Conservation (phyloP, 2,888 invertebrate genomes). For the Molorchus minor region DNA sequence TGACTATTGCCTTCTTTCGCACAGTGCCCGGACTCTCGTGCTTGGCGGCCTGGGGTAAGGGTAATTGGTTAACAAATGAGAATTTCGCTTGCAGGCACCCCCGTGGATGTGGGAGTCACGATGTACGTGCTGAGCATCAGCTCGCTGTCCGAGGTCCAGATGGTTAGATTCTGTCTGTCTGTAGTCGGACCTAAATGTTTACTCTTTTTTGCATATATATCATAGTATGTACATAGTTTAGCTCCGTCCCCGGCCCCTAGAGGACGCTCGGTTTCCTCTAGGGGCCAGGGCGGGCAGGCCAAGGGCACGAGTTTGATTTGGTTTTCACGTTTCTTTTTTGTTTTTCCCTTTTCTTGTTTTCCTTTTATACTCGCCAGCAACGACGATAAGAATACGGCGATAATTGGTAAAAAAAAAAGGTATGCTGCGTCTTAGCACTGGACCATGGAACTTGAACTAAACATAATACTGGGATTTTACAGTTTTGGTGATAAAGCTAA, state of each 20-base stretch:
- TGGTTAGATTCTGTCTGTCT: conserved; percentile 69
- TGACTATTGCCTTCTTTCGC: conserved; percentile 39
- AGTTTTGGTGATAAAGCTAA: no score
- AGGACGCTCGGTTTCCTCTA: conserved; percentile 51
- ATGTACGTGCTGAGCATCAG: conserved; percentile 99
- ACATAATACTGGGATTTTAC: no score
- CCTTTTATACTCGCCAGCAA: conserved; percentile 25
- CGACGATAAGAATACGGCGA: no score
- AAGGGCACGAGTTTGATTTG: conserved; percentile 57
- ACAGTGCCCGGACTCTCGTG: conserved; percentile 59
- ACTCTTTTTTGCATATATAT: conserved; percentile 28
- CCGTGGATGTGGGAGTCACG: conserved; percentile 96
- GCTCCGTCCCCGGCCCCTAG: conserved; percentile 54
- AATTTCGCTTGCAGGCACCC: conserved; percentile 83
- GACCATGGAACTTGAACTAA: no score
- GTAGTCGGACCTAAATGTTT: conserved; percentile 36
- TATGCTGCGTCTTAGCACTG: no score
- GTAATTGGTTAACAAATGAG: conserved; percentile 45
- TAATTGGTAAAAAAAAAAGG: no score
- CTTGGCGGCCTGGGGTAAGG: conserved; percentile 60
- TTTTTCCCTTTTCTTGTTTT: background rate
- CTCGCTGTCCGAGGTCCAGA: conserved; percentile 97
- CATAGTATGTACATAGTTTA: conserved; percentile 40
- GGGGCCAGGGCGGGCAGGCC: conserved; percentile 58
- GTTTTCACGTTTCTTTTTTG: conserved; percentile 45